phyloP scores from a whole-genome alignment of 2,797 vertebrate species.

The Tinamus major region DNA sequence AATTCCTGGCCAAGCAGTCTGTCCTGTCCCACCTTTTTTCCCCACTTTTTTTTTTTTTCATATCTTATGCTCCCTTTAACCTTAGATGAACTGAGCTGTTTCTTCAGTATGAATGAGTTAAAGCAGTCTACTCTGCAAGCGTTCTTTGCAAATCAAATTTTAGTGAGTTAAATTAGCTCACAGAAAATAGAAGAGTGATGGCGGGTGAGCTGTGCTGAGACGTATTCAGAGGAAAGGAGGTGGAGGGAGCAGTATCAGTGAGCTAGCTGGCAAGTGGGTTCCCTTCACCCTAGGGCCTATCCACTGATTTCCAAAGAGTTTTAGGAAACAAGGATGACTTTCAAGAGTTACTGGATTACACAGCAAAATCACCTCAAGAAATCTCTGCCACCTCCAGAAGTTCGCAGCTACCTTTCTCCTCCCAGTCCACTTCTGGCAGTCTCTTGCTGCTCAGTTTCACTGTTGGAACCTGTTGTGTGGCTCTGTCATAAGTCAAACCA shows the following conservation, averaged over 20 bases:
- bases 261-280: background rate
- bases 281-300: background rate
- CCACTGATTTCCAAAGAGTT: background rate
- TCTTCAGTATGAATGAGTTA: background rate
- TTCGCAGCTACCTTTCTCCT: background rate
- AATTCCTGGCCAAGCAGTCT: background rate
- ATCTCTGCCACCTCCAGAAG: rapidly evolving
- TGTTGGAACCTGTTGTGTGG: background rate
- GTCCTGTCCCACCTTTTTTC: background rate
- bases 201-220: background rate
- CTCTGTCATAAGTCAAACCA: rapidly evolving
- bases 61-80: background rate
- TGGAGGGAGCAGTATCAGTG: background rate
- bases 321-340: background rate
- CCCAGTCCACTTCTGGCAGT: rapidly evolving
- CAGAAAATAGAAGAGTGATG: background rate
- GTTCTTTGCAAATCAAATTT: background rate
- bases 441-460: rapidly evolving
- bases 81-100: background rate
- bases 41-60: background rate
- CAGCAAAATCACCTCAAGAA: background rate
- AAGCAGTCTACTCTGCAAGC: background rate
- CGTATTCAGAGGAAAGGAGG: background rate
- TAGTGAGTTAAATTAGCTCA: background rate
- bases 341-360: background rate